A percentile compares a stretch with the other conserved stretches of the same genome.
Conservation (phyloP, 1,140 invertebrate species). For the Periplaneta americana region DNA sequence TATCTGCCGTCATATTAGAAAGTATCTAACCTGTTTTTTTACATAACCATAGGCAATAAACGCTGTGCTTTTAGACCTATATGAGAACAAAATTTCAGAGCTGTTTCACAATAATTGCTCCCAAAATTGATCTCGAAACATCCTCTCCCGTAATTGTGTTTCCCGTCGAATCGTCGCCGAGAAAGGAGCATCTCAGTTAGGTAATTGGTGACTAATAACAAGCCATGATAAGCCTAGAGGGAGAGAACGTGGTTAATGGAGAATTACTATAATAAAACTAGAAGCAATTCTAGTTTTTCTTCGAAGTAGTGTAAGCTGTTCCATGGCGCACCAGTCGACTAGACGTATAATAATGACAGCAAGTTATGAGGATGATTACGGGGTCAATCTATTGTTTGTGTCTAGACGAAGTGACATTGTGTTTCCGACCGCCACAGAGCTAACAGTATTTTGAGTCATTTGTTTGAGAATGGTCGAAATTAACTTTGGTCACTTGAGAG, state of each 20-base stretch:
- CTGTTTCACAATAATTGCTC: not conserved
- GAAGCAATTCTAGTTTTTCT: not conserved
- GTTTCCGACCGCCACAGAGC: not conserved
- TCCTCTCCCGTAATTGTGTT: not conserved
- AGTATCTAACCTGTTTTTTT: no score
- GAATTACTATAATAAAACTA: not conserved
- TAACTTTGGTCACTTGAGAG: not conserved
- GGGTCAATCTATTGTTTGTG: not conserved
- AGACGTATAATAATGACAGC: not conserved
- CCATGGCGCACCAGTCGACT: not conserved
- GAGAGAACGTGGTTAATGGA: not conserved
- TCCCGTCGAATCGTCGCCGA: not conserved
- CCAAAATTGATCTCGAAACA: not conserved
- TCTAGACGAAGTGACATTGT: not conserved
- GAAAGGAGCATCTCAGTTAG: constrained; percentile 9
- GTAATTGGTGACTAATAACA: not conserved
- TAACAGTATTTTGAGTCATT: not conserved
- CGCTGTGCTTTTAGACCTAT: not conserved
- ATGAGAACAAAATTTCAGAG: not conserved
- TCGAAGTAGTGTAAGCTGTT: not conserved
- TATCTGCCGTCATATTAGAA: no score
- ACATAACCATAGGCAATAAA: no score
- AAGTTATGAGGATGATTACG: not conserved
- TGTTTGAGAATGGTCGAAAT: not conserved
- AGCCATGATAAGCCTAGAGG: not conserved